Base-by-base conservation (phyloP, 2,113 vertebrate genomes). In the Paradoxurus hermaphroditus region DNA sequence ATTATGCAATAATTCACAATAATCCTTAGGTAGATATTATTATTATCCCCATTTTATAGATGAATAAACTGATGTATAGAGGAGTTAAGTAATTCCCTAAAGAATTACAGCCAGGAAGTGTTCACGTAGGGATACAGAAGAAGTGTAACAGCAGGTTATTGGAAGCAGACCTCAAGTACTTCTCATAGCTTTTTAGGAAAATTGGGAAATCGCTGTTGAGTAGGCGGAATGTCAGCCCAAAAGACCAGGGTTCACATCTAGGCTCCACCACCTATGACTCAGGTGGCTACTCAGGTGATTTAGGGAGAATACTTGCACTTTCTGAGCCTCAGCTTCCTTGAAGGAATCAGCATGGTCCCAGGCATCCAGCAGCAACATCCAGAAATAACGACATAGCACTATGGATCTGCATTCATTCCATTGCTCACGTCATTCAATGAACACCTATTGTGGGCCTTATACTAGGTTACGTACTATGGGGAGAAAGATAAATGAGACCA, bases 1-100 rank as follows among this genome's bases (percentile, higher is more conserved):
- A 49, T 83, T 93, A 93, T 65, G 46, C 63, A 84, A 49, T 84
- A 65, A 93, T 81, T 91, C 77, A 91, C 36, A 67, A n/a, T 63
- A 31, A 86, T 27, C 14, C 46, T 91, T 59, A 67, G 49, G 36
- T 59, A 67, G 59, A 82, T 79, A 46, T 9, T 84, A 53, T 78
- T 78, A 53, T 79, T 59, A 67, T 68, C n/a, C 15, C 36, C 75
- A 87, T 92, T 94, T 86, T 82, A n/a, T 21, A 91, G 72, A 93
- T 23, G 10, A 93, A 16, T 39, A 94, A 96, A 73, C 12, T 72
- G 59, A 68, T 34, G 46, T 67, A 59, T 31, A 67, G 5, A 89
- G 27, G 68, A 21, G 8, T 44, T 3, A 86, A 78, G 31, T 70
- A 75, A 62, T 63, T 44, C 63, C 53, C 29, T 70, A 16, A 90